phyloP scores from a whole-genome alignment of 2,888 invertebrate species.

The Caenorhabditis drosophilae region DNA sequence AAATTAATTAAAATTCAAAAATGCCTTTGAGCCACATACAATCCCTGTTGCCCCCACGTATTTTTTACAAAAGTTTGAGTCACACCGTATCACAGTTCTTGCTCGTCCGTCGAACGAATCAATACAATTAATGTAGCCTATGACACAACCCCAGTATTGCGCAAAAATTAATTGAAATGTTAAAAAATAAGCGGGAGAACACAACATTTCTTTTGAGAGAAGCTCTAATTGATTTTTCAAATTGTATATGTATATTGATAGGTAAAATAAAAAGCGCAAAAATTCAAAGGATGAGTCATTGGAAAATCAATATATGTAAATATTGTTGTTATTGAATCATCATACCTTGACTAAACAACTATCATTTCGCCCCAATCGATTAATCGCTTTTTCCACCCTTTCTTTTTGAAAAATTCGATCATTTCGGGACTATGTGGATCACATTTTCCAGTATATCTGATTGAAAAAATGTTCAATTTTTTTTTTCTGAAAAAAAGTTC shows the following conservation, averaged over 20 bases:
- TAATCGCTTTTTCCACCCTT: constrained; percentile 55
- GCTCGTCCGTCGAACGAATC: constrained; percentile 19
- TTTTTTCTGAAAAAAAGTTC: background rate
- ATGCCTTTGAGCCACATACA: constrained; percentile 20
- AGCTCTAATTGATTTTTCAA: too few relatives aligned
- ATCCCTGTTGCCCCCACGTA: constrained; percentile 33
- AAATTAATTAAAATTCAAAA: background rate
- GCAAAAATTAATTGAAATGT: background rate
- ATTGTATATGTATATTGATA: too few relatives aligned
- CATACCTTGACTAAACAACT: constrained; percentile 41
- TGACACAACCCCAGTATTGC: background rate
- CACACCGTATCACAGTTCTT: constrained; percentile 15
- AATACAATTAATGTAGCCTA: constrained; percentile 24
- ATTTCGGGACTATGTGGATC: constrained; percentile 61
- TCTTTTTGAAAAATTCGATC: constrained; percentile 57
- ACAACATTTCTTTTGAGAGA: too few relatives aligned
- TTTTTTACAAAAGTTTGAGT: constrained; percentile 32
- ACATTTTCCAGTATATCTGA: constrained; percentile 61
- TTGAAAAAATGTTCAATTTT: background rate
- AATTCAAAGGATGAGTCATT: constrained; percentile 30
- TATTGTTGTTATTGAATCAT: too few relatives aligned
- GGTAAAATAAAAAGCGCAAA: background rate
- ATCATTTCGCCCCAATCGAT: constrained; percentile 63
- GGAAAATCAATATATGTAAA: too few relatives aligned
- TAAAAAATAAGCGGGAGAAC: too few relatives aligned